A percentile compares a stretch with the other conserved stretches of the same genome.
These are phyloP conservation scores for Crematogaster levior DNA, from an alignment of 2,888 invertebrate species.

Conservation along the genomic window DNA sequence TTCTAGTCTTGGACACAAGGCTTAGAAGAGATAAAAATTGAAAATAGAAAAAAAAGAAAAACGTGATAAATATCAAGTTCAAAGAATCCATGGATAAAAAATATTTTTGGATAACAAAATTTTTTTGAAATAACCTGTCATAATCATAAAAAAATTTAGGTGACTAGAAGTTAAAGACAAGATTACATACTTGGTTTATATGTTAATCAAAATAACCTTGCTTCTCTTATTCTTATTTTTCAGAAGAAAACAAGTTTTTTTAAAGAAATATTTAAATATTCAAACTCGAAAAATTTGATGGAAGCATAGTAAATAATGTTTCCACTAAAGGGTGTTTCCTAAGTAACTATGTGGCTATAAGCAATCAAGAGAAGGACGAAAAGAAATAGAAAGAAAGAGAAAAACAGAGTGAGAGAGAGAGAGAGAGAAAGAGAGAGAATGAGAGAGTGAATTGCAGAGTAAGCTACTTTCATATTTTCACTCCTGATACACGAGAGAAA, in stretches of 20 bases:
- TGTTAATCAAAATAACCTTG: neutral
- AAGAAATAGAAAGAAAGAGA: constrained; percentile 60
- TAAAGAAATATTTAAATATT: neutral
- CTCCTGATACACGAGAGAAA: constrained; percentile 83
- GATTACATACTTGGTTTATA: neutral
- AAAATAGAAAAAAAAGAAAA: too few species aligned
- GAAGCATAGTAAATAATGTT: neutral
- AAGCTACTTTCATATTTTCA: constrained; percentile 86
- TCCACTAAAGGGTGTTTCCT: neutral
- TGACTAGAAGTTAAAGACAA: neutral
- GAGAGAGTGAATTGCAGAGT: constrained; percentile 77
- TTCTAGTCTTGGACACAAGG: too few species aligned
- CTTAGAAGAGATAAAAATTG: too few species aligned
- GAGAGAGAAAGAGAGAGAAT: constrained; percentile 60
- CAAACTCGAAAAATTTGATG: neutral
- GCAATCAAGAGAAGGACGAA: constrained; percentile 43
- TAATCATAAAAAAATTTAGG: neutral
- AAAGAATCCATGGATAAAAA: neutral
- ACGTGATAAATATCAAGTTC: neutral
- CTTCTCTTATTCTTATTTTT: constrained; percentile 2
- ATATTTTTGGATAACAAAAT: neutral
- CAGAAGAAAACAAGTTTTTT: neutral
- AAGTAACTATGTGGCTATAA: constrained; percentile 11
- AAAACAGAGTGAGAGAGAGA: constrained; percentile 70
- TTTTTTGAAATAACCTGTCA: neutral